Evolutionary conservation across 2,113 vertebrate genomes (phyloP), one percentile per base, ranked within the genome.

Genomic region (Verasper variegatus): DNA sequence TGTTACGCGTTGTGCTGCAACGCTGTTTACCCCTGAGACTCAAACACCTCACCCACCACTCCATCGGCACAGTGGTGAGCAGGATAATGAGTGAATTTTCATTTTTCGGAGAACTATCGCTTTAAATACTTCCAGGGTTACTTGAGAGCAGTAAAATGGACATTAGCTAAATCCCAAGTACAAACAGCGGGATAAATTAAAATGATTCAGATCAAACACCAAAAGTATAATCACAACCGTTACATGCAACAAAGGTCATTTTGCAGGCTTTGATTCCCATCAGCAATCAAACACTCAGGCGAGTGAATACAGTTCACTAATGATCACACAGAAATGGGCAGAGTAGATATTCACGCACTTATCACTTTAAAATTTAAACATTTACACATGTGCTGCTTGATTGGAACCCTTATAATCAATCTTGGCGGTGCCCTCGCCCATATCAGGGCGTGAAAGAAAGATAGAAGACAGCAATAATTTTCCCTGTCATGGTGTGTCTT

Each of bases 161-260:
- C 23, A 20, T 5, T 24, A 61, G 49, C 26, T 21, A 3, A 37
- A 62, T 73, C n/a, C 23, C 31, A 56, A 59, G 31, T 71, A 45
- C n/a, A 12, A 68, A 31, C 35, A 14, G 40, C 4, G 0, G n/a
- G 54, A 63, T 68, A 54, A 68, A 42, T 12, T 3, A 71, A 58
- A 54, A 54, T 10, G 51, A n/a, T 52, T 52, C 51, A 52, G 18
- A 51, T 45, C 42, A 45, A 45, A 37, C 35, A 37, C 9, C 35
- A 20, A 40, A 57, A 55, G 37, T 3, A 52, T 52, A 5, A 63
- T 42, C 11, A 42, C 12, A 42, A 42, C 40, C 11, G 11, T 42
- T 11, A 26, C 49, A 68, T 49, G 14, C 21, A 60, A 54, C 63
- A 60, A 80, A 74, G 21, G 63, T 82, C 15, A 21, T 72, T 49